A percentile compares a stretch with the other conserved stretches of the same genome.
Conservation (phyloP, 2,797 vertebrate species). For the Mus minutoides region DNA sequence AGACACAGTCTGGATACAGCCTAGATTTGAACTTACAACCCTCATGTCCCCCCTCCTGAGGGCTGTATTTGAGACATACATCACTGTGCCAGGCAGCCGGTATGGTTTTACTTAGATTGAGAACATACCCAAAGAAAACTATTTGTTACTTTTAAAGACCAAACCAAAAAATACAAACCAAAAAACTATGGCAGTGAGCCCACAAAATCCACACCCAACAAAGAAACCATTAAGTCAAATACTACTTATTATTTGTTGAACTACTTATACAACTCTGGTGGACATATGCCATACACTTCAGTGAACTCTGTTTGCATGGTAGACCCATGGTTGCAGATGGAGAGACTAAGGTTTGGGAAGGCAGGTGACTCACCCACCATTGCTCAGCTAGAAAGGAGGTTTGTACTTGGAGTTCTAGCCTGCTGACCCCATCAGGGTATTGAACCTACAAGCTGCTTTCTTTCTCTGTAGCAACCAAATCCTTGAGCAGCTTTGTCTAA, state of each 20-base stretch:
- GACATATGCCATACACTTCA: neutral
- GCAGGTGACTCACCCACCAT: accelerated
- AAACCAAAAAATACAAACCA: conserved; percentile 1
- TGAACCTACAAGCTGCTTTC: neutral
- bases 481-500: conserved; percentile 18
- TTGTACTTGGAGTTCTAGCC: neutral
- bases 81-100: neutral
- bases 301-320: neutral
- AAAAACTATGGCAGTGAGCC: neutral
- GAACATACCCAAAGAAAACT: neutral
- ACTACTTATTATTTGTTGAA: neutral
- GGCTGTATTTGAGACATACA: neutral
- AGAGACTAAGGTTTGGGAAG: neutral
- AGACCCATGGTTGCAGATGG: neutral
- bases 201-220: neutral
- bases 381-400: neutral
- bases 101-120: neutral
- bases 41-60: no score
- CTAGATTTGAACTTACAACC: neutral
- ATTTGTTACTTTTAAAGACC: neutral
- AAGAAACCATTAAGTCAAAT: neutral
- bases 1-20: neutral
- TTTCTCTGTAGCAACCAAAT: neutral
- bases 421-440: neutral
- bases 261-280: neutral